Evolutionary conservation across 2,888 invertebrate genomes (phyloP), one percentile per base, ranked within the genome.

Genomic region (Aproaerema taeniolella): DNA sequence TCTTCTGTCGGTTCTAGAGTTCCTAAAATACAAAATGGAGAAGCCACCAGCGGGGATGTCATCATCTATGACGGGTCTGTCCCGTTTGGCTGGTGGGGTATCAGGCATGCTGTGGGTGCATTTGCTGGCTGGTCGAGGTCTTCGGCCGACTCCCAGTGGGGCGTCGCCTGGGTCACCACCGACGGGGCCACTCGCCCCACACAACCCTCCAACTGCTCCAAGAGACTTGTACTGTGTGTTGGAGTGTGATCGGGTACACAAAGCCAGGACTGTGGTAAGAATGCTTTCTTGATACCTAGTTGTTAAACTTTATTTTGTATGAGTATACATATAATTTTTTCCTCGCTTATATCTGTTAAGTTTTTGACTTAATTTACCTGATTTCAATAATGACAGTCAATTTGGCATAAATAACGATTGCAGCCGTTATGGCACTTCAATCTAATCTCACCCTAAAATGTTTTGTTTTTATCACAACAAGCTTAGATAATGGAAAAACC

Each of bases 221-320:
- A 87, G 97, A 47, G 99, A 99, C 79, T 88, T 99, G 44, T 99
- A 99, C 78, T 99, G 99, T 75, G 99, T 99, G 24, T 88, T 99
- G 45, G 99, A 99, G 78, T 96, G 98, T 67, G 98, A 98, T 80
- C 90, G 97, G 43, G 95, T 97, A 33, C 98, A 98, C 80, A 97
- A 97, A 83, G 98, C 98, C 20, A 88, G 98, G 41, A 98, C 98
- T 15, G 98, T 98, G 63, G 97, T 89, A 53, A 77, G 88, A 77
- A 31, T n/a, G n/a, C n/a, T n/a, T n/a, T n/a, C n/a, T n/a, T n/a
- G n/a, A 2, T 24, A 13, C 2, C 12, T n/a, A 29, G 12, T 12
- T 29, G 41, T 36, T 32, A 28, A n/a, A n/a, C n/a, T n/a, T n/a
- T 20, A 20, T 6, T 20, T 20, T 20, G 4, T 20, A 6, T 20